phyloP scores from a whole-genome alignment of 2,113 vertebrate genomes.

The Aphelocoma coerulescens region DNA sequence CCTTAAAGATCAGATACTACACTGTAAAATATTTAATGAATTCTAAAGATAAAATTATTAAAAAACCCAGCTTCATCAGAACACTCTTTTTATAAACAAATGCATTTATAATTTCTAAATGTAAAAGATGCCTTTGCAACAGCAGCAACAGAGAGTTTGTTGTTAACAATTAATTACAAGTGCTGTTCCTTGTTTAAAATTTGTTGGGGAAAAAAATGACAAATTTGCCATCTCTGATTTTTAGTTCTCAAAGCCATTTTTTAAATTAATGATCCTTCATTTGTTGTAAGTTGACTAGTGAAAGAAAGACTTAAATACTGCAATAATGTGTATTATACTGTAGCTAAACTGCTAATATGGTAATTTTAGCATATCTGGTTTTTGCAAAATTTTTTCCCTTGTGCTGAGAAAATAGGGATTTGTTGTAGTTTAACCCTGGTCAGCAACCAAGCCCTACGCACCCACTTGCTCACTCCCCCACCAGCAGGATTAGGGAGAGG shows the following conservation, averaged over 20 bases:
- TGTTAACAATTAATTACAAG: background rate
- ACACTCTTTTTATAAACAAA: background rate
- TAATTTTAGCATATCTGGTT: accelerated
- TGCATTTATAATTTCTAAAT: background rate
- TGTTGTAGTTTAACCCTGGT: background rate
- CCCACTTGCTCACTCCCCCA: background rate
- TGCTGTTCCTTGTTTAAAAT: background rate
- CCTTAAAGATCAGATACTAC: background rate
- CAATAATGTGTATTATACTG: background rate
- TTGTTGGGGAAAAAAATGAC: background rate
- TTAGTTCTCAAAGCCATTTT: background rate
- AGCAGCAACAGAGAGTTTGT: background rate
- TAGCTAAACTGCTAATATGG: background rate
- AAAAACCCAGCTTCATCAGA: background rate
- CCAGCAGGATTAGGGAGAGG: background rate
- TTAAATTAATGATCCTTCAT: background rate
- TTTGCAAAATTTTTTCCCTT: background rate
- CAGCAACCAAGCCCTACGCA: background rate
- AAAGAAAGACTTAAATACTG: background rate
- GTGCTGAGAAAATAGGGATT: background rate
- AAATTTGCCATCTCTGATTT: background rate
- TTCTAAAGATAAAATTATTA: background rate
- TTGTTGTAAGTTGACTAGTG: background rate
- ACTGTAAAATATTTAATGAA: background rate
- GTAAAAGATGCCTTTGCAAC: background rate